These are phyloP conservation scores for Caerostris extrusa DNA, from an alignment of 1,140 invertebrate species.

Conservation along the genomic window DNA sequence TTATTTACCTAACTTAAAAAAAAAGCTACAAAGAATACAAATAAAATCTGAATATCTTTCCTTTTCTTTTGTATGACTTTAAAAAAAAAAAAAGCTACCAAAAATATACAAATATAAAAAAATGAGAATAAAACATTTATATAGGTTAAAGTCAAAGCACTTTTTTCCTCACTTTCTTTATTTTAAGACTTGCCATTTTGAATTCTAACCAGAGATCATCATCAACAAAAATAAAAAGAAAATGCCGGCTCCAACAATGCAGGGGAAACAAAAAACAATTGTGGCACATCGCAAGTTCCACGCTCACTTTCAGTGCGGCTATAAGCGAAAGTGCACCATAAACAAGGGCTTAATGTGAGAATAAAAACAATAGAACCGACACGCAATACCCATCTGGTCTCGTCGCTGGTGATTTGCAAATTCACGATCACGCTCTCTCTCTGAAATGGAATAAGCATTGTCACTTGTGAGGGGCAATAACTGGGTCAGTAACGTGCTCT, in stretches of 20 bases:
- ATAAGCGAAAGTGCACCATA: constrained; percentile 13
- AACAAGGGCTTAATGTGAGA: constrained; percentile 14
- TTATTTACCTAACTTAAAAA: too few relatives aligned
- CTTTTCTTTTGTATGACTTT: too few relatives aligned
- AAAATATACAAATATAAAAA: too few relatives aligned
- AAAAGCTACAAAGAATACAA: too few relatives aligned
- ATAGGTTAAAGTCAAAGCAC: background rate
- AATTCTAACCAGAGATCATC: background rate
- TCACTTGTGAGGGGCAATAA: constrained; percentile 20
- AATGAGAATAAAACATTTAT: too few relatives aligned
- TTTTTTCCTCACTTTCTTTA: background rate
- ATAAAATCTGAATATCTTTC: too few relatives aligned
- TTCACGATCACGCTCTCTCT: constrained; percentile 47
- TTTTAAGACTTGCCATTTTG: background rate
- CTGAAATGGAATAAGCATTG: constrained; percentile 15
- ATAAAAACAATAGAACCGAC: constrained; percentile 50
- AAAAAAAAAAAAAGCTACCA: too few relatives aligned
- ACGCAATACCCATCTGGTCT: constrained; percentile 21
- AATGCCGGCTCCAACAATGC: background rate
- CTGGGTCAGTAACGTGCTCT: constrained; percentile 47
- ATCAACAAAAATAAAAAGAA: background rate
- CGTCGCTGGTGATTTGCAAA: background rate
- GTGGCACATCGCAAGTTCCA: background rate
- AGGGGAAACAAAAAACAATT: background rate
- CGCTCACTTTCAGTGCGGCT: background rate